These are phyloP conservation scores for Desmophyllum pertusum DNA, from an alignment of 92 coral and sea anemone species.

Conservation along the genomic window DNA sequence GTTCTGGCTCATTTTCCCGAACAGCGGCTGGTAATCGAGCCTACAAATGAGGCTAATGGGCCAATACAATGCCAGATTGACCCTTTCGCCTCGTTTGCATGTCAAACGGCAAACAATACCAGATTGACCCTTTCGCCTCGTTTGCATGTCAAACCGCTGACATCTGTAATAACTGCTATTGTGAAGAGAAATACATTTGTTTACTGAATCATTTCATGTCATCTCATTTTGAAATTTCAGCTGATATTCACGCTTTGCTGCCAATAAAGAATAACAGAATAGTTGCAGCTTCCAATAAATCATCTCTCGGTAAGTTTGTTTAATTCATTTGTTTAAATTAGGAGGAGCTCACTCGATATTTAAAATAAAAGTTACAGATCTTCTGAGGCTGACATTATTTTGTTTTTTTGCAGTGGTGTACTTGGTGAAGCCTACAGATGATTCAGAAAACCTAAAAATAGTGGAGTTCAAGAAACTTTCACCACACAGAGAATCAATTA, in stretches of 20 bases:
- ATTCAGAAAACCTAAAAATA: slow-evolving; percentile 46
- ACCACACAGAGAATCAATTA: slow-evolving; percentile 90
- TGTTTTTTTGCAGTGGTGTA: slow-evolving; percentile 68
- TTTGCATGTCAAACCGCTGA: too few species aligned
- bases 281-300: slow-evolving; percentile 85
- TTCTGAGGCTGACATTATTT: neutral
- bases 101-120: too few species aligned
- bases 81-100: too few species aligned
- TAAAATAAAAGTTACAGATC: neutral
- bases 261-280: slow-evolving; percentile 90
- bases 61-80: too few species aligned
- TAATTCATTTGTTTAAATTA: too few species aligned
- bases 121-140: too few species aligned
- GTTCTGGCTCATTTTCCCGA: too few species aligned
- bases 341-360: too few species aligned
- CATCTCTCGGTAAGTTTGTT: slow-evolving; percentile 67
- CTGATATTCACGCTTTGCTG: slow-evolving; percentile 87
- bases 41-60: too few species aligned
- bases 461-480: slow-evolving; percentile 73
- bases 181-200: too few species aligned
- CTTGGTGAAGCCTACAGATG: slow-evolving; percentile 52
- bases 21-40: too few species aligned
- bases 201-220: neutral
- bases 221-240: slow-evolving; percentile 37
- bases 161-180: too few species aligned